These are phyloP conservation scores for Dolichomitus sp. DNA, from an alignment of 2,888 invertebrate species.

Conservation along the genomic window DNA sequence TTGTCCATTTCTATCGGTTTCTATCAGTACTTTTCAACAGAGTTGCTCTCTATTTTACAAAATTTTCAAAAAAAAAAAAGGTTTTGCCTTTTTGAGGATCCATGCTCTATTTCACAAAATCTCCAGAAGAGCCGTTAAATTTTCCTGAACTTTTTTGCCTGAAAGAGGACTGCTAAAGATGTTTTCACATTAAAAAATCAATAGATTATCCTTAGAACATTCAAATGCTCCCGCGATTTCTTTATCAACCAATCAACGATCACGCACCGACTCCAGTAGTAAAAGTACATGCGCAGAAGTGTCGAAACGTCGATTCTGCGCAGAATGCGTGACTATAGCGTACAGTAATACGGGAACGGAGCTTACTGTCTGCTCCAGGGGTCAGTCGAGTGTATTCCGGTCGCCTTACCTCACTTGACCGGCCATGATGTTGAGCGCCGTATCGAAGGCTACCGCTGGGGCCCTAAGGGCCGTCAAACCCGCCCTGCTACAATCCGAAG, in stretches of 20 bases:
- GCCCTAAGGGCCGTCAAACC: conserved; percentile 88
- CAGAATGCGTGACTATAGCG: conserved; percentile 36
- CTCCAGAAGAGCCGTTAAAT: too few species aligned
- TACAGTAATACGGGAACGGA: conserved; percentile 32
- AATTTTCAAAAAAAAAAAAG: too few species aligned
- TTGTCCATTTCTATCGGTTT: too few species aligned
- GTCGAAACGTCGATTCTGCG: conserved; percentile 52
- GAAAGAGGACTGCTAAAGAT: too few species aligned
- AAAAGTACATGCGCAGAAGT: conserved; percentile 45
- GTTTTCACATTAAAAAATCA: background rate
- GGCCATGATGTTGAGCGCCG: conserved; percentile 88
- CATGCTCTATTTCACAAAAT: too few species aligned
- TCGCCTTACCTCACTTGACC: conserved; percentile 81
- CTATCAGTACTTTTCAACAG: too few species aligned
- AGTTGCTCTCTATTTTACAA: too few species aligned
- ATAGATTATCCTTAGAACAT: background rate
- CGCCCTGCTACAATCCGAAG: conserved; percentile 86
- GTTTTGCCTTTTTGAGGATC: too few species aligned
- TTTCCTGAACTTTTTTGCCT: too few species aligned
- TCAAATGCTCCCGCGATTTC: conserved; percentile 50
- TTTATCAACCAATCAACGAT: background rate
- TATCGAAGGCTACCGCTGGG: conserved; percentile 88
- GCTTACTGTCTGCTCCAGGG: conserved; percentile 63
- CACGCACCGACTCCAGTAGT: conserved; percentile 53
- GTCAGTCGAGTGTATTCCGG: conserved; percentile 73